Conservation (phyloP, 2,113 vertebrate genomes). For the Limanda limanda region DNA sequence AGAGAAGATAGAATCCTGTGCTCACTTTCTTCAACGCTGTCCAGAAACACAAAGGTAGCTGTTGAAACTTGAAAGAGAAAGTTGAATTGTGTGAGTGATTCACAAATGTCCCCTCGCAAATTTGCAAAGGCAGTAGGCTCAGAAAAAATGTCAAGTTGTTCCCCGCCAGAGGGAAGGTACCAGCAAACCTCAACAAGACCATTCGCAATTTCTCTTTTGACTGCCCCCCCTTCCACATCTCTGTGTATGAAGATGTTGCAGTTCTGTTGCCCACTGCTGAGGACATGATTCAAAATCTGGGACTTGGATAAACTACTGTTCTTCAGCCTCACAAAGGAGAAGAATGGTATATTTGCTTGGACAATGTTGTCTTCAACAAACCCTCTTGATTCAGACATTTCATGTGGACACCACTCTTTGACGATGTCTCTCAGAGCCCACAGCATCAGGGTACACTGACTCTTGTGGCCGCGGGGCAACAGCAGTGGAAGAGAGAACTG, state of each 20-base stretch:
- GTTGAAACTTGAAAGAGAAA: slow-evolving; percentile 80
- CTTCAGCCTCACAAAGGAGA: slow-evolving; percentile 82
- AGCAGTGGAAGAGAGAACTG: slow-evolving; percentile 83
- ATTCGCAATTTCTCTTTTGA: slow-evolving; percentile 66
- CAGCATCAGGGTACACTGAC: slow-evolving; percentile 75
- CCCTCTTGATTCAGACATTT: slow-evolving; percentile 30
- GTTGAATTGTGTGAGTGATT: slow-evolving; percentile 63
- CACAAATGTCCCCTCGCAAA: slow-evolving; percentile 72
- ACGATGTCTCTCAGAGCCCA: slow-evolving; percentile 78
- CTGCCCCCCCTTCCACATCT: slow-evolving; percentile 47
- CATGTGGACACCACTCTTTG: slow-evolving; percentile 52
- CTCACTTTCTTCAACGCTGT: slow-evolving; percentile 70
- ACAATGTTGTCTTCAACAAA: slow-evolving; percentile 68
- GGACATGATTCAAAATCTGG: slow-evolving; percentile 74
- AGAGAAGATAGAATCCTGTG: slow-evolving; percentile 59
- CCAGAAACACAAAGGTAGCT: slow-evolving; percentile 79
- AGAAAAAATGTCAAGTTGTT: too few species aligned
- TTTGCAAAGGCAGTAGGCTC: slow-evolving; percentile 63
- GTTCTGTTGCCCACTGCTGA: slow-evolving; percentile 68
- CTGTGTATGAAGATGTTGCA: slow-evolving; percentile 76
- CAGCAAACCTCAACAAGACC: slow-evolving; percentile 82
- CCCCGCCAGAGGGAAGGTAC: slow-evolving; percentile 70
- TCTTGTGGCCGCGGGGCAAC: slow-evolving; percentile 66
- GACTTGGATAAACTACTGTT: slow-evolving; percentile 81
- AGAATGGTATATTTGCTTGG: slow-evolving; percentile 50